Conservation (phyloP, 1,140 invertebrate genomes). For the Hirudo medicinalis region DNA sequence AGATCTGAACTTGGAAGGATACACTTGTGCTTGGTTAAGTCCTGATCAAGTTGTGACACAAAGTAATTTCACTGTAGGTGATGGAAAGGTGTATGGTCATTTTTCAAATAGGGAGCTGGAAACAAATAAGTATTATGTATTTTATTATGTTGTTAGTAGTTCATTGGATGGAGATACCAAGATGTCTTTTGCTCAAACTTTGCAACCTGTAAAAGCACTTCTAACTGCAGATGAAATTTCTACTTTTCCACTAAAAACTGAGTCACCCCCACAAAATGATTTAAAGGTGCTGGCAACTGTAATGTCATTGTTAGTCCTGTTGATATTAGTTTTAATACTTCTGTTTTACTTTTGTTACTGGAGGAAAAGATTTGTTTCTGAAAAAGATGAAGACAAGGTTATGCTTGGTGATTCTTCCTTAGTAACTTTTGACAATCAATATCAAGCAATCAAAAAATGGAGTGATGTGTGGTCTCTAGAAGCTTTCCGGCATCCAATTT, state of each 20-base stretch:
- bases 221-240: background rate
- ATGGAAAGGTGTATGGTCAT: slow-evolving; percentile 25
- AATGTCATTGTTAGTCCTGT: slow-evolving; percentile 25
- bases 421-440: slow-evolving; percentile 10
- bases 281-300: background rate
- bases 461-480: slow-evolving; percentile 30
- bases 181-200: slow-evolving; percentile 26
- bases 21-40: slow-evolving; percentile 17
- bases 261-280: slow-evolving; percentile 1
- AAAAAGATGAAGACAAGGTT: background rate
- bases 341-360: slow-evolving; percentile 26
- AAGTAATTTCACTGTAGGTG: slow-evolving; percentile 25
- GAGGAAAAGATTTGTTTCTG: slow-evolving; percentile 6
- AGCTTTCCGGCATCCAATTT: slow-evolving; percentile 30
- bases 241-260: slow-evolving; percentile 12
- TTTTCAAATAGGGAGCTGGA: slow-evolving; percentile 28
- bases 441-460: slow-evolving; percentile 25
- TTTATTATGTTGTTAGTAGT: slow-evolving; percentile 12
- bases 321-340: slow-evolving; percentile 27
- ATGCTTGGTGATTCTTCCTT: slow-evolving; percentile 13
- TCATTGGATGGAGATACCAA: slow-evolving; percentile 24
- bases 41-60: slow-evolving; percentile 10
- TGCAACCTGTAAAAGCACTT: slow-evolving; percentile 20
- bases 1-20: slow-evolving; percentile 15
- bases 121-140: slow-evolving; percentile 12